These are phyloP conservation scores for Phyllotreta cruciferae DNA, from an alignment of 2,888 invertebrate genomes.

Conservation along the genomic window DNA sequence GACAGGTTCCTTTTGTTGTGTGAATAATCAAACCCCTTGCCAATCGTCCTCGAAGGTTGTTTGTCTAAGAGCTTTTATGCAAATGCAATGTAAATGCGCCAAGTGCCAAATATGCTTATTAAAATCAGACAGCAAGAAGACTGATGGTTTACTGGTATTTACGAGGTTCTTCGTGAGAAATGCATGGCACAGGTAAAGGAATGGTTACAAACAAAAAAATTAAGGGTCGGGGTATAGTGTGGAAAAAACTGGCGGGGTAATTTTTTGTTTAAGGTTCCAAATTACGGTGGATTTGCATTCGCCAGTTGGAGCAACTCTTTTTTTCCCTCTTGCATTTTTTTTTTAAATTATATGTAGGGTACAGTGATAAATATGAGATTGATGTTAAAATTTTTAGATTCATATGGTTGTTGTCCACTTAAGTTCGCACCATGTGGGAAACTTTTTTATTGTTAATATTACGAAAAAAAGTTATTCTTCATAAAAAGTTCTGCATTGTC, in stretches of 20 bases:
- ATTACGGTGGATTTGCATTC: constrained; percentile 8
- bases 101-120: constrained; percentile 22
- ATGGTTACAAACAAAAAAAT: constrained; percentile 6
- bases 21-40: constrained; percentile 11
- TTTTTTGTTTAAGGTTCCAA: constrained; percentile 16
- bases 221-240: constrained; percentile 7
- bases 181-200: constrained; percentile 10
- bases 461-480: no score
- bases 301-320: no score
- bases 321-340: no score
- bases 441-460: no score
- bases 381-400: neutral
- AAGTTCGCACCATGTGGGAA: no score
- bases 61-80: constrained; percentile 22
- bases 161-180: constrained; percentile 18
- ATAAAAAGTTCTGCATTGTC: no score
- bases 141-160: constrained; percentile 16
- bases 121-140: constrained; percentile 15
- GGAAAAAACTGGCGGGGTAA: constrained; percentile 9
- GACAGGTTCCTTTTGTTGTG: constrained; percentile 6
- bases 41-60: constrained; percentile 7
- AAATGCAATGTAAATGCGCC: constrained; percentile 13
- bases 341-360: no score
- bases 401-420: neutral
- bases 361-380: no score